Base-by-base conservation (phyloP, 2,888 invertebrate species). In the Lasioglossum vierecki region DNA sequence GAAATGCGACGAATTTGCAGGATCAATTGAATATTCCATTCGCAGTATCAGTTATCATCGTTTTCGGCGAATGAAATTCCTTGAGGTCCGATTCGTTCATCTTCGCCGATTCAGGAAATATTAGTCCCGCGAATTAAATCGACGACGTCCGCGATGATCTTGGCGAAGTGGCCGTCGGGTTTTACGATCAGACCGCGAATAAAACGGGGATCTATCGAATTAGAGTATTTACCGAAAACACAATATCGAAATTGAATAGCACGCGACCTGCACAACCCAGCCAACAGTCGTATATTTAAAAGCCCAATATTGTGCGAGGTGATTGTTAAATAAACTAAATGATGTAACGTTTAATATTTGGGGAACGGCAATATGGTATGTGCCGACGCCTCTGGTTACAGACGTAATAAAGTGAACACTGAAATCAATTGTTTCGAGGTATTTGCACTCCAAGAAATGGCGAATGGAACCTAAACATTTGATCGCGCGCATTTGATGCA, bases 291-390 rank as follows among this genome's bases (percentile, higher is more conserved):
- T 49, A 73, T 73, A 73, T 73, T 49, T 49, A 49, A 49, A 49
- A 35, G 11, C 4, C 9, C 22, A 72, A 46, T 72, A 46, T 30
- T 72, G 15, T 30, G 15, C 26, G 30, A 30, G 26, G 18, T 9
- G 15, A 72, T 72, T 26, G 44, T 72, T 46, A 72, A 46, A 46
- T 66, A 46, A 72, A 72, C 44, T n/a, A n/a, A 71, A 15, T 30
- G 72, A 18, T 72, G 8, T 30, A 66, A 66, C 18, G 18, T 46
- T 72, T 18, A 72, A 72, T 46, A 30, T 30, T 26, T 30, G 26
- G 3, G 6, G 8, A 26, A 72, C 46, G 1, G 9, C 26, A 26
- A 9, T n/a, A 9, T 9, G 9, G 4, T 18, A 26, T 63, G 44
- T 26, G 8, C 15, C 30, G 18, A 18, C 46, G 26, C 15, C 26